phyloP scores from a whole-genome alignment of 2,113 vertebrate genomes.

The Rattus rattus region DNA sequence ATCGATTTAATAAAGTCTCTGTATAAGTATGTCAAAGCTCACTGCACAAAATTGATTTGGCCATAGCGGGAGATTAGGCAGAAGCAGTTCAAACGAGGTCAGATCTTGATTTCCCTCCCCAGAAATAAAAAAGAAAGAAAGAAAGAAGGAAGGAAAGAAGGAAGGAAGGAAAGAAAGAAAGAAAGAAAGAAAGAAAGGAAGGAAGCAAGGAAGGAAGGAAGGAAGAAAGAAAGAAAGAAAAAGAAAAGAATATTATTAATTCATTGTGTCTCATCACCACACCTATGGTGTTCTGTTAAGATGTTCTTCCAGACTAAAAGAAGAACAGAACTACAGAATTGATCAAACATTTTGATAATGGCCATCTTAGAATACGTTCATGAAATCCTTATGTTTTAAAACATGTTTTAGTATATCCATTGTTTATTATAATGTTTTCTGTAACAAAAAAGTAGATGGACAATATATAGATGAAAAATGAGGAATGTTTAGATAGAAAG shows the following conservation, averaged over 20 bases:
- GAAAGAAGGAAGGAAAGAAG: background rate
- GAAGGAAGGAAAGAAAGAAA: too few relatives aligned
- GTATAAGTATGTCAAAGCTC: background rate
- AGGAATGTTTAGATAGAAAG: background rate
- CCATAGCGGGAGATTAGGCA: background rate
- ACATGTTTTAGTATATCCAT: too few relatives aligned
- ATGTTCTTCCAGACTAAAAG: background rate
- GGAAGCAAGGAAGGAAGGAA: too few relatives aligned
- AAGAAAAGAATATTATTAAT: background rate
- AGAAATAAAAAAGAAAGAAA: background rate
- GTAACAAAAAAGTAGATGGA: background rate
- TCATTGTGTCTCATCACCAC: background rate
- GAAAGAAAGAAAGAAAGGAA: too few relatives aligned
- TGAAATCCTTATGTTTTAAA: too few relatives aligned
- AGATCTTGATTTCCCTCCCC: background rate
- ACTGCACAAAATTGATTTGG: background rate
- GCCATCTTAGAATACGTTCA: background rate
- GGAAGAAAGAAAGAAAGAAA: too few relatives aligned
- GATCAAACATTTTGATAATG: too few relatives aligned
- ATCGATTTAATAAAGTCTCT: background rate
- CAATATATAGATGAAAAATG: background rate
- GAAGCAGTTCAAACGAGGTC: background rate
- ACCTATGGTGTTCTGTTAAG: background rate
- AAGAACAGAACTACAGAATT: background rate
- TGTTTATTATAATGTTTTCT: too few relatives aligned